These are phyloP conservation scores for Chrysodeixis includens DNA, from an alignment of 2,888 invertebrate species.

Conservation along the genomic window DNA sequence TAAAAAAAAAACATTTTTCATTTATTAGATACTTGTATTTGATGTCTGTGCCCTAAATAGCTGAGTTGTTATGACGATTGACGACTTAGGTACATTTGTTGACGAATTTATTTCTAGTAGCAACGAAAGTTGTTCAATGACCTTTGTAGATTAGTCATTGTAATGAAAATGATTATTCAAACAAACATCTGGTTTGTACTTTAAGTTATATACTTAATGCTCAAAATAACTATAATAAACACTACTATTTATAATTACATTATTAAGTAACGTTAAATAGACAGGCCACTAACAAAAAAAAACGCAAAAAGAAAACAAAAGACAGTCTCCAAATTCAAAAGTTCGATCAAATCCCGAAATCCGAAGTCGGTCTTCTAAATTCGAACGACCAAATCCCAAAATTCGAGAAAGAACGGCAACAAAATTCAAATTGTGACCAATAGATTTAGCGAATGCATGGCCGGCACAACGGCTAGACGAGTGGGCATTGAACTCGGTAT, in stretches of 20 bases:
- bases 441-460: constrained; percentile 58
- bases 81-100: constrained; percentile 18
- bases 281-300: not conserved
- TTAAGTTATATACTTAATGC: not conserved
- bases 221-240: too few relatives aligned
- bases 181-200: not conserved
- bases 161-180: not conserved
- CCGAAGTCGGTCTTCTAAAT: not conserved
- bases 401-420: constrained; percentile 1
- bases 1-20: constrained; percentile 11
- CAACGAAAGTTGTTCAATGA: constrained; percentile 8
- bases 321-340: not conserved
- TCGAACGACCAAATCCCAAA: not conserved
- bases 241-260: too few relatives aligned
- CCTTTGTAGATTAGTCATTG: not conserved
- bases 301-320: not conserved
- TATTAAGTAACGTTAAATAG: not conserved
- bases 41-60: constrained; percentile 22
- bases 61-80: constrained; percentile 32
- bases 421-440: constrained; percentile 44
- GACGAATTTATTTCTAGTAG: constrained; percentile 4
- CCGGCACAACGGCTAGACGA: constrained; percentile 61
- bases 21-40: constrained; percentile 21
- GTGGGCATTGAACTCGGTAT: constrained; percentile 64
- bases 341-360: not conserved